A percentile compares a stretch with the other conserved stretches of the same genome.
Evolutionary conservation across 2,888 invertebrate species (phyloP).

Genomic region (Acrobasis suavella): DNA sequence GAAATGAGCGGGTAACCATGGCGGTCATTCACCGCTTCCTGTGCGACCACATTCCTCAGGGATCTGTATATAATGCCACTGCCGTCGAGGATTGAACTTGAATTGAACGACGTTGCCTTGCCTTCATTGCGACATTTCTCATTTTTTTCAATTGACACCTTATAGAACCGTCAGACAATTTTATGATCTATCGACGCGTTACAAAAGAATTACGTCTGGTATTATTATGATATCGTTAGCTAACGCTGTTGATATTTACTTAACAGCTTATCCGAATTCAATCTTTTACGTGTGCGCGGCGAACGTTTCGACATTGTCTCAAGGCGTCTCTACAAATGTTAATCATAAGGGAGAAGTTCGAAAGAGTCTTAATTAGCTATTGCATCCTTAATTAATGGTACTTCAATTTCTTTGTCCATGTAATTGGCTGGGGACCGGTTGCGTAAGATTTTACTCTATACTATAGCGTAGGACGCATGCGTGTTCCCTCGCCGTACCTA

Average conservation of each 20-base stretch:
- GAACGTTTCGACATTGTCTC: conserved; percentile 29
- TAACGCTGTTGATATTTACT: conserved; percentile 31
- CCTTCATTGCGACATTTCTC: conserved; percentile 10
- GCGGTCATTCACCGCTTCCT: conserved; percentile 60
- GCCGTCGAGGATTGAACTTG: conserved; percentile 31
- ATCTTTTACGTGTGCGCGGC: conserved; percentile 54
- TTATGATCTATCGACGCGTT: conserved; percentile 28
- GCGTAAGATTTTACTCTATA: conserved; percentile 41
- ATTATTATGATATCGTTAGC: conserved; percentile 26
- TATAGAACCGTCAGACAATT: conserved; percentile 26
- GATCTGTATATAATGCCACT: conserved; percentile 41
- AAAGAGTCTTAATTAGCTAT: conserved; percentile 31
- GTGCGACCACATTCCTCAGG: conserved; percentile 69
- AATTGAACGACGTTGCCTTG: conserved; percentile 7
- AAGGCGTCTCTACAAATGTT: conserved; percentile 28
- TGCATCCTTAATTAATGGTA: conserved; percentile 31
- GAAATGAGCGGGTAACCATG: conserved; percentile 29
- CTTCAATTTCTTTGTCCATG: conserved; percentile 25
- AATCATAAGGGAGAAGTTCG: conserved; percentile 27
- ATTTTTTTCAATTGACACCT: conserved; percentile 12
- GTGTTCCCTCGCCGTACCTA: conserved; percentile 42
- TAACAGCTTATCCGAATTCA: conserved; percentile 40
- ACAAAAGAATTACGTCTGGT: conserved; percentile 28
- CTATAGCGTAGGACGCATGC: conserved; percentile 28
- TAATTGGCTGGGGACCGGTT: conserved; percentile 44